These are phyloP conservation scores for Melanotaenia maccullochi DNA, from an alignment of 2,797 vertebrate species.

Conservation along the genomic window DNA sequence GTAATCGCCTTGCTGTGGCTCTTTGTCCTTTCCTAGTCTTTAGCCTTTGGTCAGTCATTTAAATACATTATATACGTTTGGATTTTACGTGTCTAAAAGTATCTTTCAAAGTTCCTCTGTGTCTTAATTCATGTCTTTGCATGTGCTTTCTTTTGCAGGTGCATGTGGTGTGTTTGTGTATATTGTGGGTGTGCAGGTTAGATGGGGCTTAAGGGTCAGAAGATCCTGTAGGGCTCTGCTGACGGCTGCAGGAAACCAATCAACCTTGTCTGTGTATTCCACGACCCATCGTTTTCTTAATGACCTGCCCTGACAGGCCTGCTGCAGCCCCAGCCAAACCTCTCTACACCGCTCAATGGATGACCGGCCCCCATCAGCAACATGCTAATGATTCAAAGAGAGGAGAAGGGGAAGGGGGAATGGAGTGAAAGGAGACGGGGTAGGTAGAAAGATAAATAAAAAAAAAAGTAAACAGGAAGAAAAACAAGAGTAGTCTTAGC, in stretches of 20 bases:
- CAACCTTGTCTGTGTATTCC: conserved; percentile 83
- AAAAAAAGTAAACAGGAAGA: conserved; percentile 21
- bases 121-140: conserved; percentile 26
- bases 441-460: conserved; percentile 19
- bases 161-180: conserved; percentile 33
- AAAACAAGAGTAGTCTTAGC: conserved; percentile 12
- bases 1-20: conserved; percentile 45
- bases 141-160: conserved; percentile 38
- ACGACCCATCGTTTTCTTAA: conserved; percentile 82
- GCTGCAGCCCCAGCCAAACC: conserved; percentile 68
- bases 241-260: conserved; percentile 82
- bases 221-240: conserved; percentile 80
- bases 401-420: conserved; percentile 12
- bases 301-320: conserved; percentile 80
- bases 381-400: conserved; percentile 77
- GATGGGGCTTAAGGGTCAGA: conserved; percentile 70
- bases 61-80: background rate
- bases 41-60: conserved; percentile 32
- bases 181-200: conserved; percentile 57
- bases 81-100: conserved; percentile 1
- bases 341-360: conserved; percentile 70
- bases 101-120: conserved; percentile 7
- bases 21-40: conserved; percentile 27
- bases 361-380: conserved; percentile 79
- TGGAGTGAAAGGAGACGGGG: conserved; percentile 14